Percentiles rank a stretch among this genome's conserved stretches.
Evolutionary conservation across 1,140 invertebrate species (phyloP).

Genomic region (Mamestra configurata): DNA sequence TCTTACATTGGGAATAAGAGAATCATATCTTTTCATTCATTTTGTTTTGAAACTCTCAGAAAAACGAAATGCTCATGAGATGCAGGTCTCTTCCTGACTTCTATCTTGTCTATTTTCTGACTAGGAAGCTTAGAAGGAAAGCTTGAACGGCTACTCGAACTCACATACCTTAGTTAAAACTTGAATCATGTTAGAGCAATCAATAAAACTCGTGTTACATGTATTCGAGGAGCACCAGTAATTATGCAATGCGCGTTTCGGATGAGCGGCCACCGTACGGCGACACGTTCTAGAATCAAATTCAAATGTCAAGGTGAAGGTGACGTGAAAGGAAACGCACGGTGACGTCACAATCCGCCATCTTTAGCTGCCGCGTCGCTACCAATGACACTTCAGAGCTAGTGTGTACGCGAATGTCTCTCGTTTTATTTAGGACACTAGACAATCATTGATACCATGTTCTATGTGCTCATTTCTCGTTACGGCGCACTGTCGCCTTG

Average conservation of each 20-base stretch:
- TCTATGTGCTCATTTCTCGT: slow-evolving; percentile 1
- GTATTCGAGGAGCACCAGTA: slow-evolving; percentile 45
- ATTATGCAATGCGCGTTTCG: slow-evolving; percentile 67
- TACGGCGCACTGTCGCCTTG: slow-evolving; percentile 4
- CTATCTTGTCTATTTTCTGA: not conserved
- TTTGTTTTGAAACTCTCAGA: no score
- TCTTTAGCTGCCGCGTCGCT: slow-evolving; percentile 54
- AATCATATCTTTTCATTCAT: no score
- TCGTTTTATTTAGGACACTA: slow-evolving; percentile 54
- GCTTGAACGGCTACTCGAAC: not conserved
- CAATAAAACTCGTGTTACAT: slow-evolving; percentile 32
- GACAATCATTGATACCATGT: slow-evolving; percentile 40
- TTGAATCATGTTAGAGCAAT: slow-evolving; percentile 5
- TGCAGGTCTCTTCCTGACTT: no score
- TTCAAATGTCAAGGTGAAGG: slow-evolving; percentile 83
- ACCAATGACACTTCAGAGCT: slow-evolving; percentile 47
- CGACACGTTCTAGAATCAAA: slow-evolving; percentile 78
- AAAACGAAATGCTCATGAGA: no score
- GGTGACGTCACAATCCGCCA: slow-evolving; percentile 65
- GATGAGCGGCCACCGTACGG: slow-evolving; percentile 58
- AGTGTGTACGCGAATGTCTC: slow-evolving; percentile 42
- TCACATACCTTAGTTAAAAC: not conserved
- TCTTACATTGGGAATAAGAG: no score
- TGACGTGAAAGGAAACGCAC: slow-evolving; percentile 78
- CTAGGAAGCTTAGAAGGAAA: not conserved